Evolutionary conservation across 1,140 invertebrate genomes (phyloP), one percentile per base, ranked within the genome.

Genomic region (Phymorhynchus buccinoides): DNA sequence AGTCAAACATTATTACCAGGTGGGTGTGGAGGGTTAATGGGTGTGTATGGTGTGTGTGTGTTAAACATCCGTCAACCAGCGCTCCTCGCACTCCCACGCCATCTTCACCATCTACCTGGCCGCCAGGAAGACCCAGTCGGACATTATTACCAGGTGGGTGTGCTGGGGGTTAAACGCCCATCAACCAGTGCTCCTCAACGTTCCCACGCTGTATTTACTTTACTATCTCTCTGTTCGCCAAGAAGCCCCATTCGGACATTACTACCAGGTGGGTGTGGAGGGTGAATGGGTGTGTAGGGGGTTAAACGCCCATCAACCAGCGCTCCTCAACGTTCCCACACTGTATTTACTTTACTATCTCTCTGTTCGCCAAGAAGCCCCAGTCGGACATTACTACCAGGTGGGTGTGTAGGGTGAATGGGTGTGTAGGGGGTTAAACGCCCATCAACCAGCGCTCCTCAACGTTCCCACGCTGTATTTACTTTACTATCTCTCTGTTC

Each of bases 141-240:
- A 94, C 79, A 93, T 90, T 52, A 91, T 95, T 0, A 79, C 52
- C 37, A 48, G 83, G 81, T 52, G 3, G 4, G 71, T 75, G 12
- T 14, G 14, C 7, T 71, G n/a, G n/a, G n/a, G n/a, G n/a, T n/a
- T n/a, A 95, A 85, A 93, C 93, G 77, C 87, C 87, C 18, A 88
- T 91, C 42, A 90, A 91, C 83, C 88, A 90, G 84, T 82, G 90
- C 66, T 96, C 95, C 7, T 96, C 95, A n/a, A 4, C 92, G 95
- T 87, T 96, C 95, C 2, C 95, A 96, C 90, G 95, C 95, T 86
- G 95, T 96, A n/a, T n/a, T n/a, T n/a, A n/a, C 66, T 96, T 96
- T 89, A 96, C 95, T 0, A 94, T 96, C 68, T 94, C 95, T 85
- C 86, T 96, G 3, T 93, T 93, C 3, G 90, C 93, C 12, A 94